Evolutionary conservation across 1,140 invertebrate genomes (phyloP), one percentile per base, ranked within the genome.

Genomic region (Pteromalus puparum): DNA sequence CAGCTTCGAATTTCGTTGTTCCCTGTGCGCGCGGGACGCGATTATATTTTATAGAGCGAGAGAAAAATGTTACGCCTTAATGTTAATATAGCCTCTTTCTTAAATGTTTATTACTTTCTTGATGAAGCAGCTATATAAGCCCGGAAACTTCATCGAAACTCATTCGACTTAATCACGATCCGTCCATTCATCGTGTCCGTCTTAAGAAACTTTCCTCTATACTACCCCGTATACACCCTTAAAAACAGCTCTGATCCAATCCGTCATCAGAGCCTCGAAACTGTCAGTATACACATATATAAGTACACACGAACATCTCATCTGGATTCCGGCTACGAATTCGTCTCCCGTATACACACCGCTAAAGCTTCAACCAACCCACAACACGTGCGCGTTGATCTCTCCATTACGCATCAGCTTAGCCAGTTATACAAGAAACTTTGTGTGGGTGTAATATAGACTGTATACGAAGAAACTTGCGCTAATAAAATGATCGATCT

Each of bases 351-450:
- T 80, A 24, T 28, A 46, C 7, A 42, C 24, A 18, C 1, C 24
- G 26, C 5, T 13, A 24, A 34, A n/a, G 76, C 38, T 42, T 42
- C 38, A 61, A 61, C 53, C 18, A n/a, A n/a, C 4, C 3, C 53
- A n/a, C 15, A 42, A 15, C 48, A 18, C 46, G 61, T 61, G 46
- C 61, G 24, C 75, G 18, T 15, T 73, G 42, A 78, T 83, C 82
- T 78, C 82, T 73, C 82, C 38, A 83, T 83, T 79, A 83, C 75
- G 82, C 46, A 42, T 38, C 4, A 21, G 75, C 78, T 83, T 83
- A 83, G 82, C 65, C 46, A 46, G 74, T 83, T 83, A 83, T 70
- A 34, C 6, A 5, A 34, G 75, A 78, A 83, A 78, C 74, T 83
- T 7, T 1, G 21, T 18, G 12, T 12, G 48, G 13, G 2, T n/a